Evolutionary conservation across 35 echinoderm and acorn worm genomes (phyloP).

Genomic region (Apostichopus parvimensis): DNA sequence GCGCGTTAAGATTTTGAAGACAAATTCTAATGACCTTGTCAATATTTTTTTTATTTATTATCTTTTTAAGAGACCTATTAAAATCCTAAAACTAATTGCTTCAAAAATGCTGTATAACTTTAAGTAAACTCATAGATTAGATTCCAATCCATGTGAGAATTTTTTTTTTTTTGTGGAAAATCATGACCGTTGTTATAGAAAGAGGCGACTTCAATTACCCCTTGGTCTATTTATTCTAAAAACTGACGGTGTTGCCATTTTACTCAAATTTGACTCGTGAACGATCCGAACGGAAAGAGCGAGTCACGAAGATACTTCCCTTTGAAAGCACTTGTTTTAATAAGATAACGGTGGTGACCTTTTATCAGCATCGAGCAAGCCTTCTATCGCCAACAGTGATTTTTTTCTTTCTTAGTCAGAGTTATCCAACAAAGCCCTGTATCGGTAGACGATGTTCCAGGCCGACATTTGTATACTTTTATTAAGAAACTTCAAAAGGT

Average conservation of each 20-base stretch:
- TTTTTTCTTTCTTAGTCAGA: neutral
- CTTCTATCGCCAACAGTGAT: neutral
- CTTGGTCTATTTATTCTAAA: constrained; percentile 44
- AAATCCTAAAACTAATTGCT: too few species aligned
- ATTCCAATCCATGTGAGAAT: neutral
- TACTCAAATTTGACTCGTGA: neutral
- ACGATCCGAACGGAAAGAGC: constrained; percentile 20
- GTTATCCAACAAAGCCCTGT: neutral
- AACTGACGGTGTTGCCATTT: constrained; percentile 41
- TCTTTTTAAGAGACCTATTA: too few species aligned
- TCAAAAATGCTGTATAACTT: neutral
- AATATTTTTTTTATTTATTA: too few species aligned
- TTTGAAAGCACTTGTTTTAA: constrained; percentile 33
- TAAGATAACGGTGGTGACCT: constrained; percentile 40
- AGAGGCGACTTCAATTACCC: constrained; percentile 8
- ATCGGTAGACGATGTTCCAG: neutral
- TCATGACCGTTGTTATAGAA: neutral
- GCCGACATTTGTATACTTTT: constrained; percentile 45
- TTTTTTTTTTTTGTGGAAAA: neutral
- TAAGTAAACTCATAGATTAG: neutral
- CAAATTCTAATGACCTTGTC: too few species aligned
- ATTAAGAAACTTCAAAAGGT: constrained; percentile 4
- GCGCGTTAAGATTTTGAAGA: too few species aligned
- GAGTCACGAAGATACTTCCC: constrained; percentile 29
- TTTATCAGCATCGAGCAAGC: constrained; percentile 3